Conservation (phyloP, 2,113 vertebrate species). For the Tragelaphus strepsiceros region DNA sequence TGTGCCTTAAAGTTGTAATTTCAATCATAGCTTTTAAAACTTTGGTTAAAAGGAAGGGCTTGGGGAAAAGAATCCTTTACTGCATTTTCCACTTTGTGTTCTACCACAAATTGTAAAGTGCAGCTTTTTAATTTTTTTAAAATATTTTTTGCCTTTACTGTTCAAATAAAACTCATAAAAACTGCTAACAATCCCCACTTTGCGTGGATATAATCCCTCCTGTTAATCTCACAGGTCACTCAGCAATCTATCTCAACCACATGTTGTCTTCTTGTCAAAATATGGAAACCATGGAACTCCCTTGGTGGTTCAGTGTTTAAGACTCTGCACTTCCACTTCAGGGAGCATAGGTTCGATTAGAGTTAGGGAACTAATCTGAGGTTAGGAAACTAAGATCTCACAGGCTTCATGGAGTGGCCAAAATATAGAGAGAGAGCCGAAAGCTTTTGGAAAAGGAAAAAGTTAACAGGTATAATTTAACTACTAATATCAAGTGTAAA, state of each 20-base stretch:
- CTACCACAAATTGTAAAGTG: background rate
- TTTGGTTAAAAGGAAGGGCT: background rate
- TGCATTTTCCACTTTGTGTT: background rate
- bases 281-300: background rate
- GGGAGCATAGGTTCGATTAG: background rate
- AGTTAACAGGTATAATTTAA: background rate
- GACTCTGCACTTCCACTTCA: background rate
- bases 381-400: background rate
- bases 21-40: background rate
- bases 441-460: background rate
- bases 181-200: background rate
- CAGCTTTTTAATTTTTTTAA: background rate
- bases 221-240: background rate
- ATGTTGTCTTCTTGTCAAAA: background rate
- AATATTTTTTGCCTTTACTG: background rate
- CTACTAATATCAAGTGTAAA: background rate
- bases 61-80: background rate
- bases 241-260: background rate
- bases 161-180: background rate
- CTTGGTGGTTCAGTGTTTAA: background rate
- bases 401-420: background rate
- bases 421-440: background rate
- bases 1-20: background rate
- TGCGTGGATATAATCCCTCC: background rate
- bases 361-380: background rate